Evolutionary conservation across 2,113 vertebrate species (phyloP).

Genomic region (Caloenas nicobarica): DNA sequence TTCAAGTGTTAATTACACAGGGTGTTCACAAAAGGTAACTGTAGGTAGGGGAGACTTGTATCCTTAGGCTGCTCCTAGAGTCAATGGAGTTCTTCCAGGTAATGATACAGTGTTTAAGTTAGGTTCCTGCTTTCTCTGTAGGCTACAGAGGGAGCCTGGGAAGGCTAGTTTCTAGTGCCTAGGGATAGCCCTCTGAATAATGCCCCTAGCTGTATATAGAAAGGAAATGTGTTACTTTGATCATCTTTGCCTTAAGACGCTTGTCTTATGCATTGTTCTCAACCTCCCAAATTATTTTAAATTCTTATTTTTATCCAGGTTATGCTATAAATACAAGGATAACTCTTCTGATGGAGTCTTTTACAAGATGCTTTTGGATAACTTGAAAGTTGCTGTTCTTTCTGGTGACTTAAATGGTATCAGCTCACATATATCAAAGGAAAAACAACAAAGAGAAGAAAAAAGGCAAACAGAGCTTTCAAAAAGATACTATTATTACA

Average conservation of each 20-base stretch:
- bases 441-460: conserved; percentile 38
- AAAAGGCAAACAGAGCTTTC: conserved; percentile 47
- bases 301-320: conserved; percentile 47
- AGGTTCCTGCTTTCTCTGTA: neutral
- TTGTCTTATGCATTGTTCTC: neutral
- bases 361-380: conserved; percentile 67
- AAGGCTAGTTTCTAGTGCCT: neutral
- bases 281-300: neutral
- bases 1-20: neutral
- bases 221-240: neutral
- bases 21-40: neutral
- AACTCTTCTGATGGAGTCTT: conserved; percentile 50
- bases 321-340: conserved; percentile 68
- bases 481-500: conserved; percentile 49
- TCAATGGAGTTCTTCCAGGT: neutral
- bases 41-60: neutral
- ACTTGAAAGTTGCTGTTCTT: conserved; percentile 47
- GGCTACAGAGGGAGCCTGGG: neutral
- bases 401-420: conserved; percentile 3
- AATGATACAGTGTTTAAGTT: neutral
- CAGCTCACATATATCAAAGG: neutral
- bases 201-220: neutral
- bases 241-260: neutral
- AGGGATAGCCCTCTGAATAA: neutral
- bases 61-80: neutral